Percentiles rank a stretch among this genome's conserved stretches.
Conservation (phyloP, 2,888 invertebrate genomes). For the Tyria jacobaeae region DNA sequence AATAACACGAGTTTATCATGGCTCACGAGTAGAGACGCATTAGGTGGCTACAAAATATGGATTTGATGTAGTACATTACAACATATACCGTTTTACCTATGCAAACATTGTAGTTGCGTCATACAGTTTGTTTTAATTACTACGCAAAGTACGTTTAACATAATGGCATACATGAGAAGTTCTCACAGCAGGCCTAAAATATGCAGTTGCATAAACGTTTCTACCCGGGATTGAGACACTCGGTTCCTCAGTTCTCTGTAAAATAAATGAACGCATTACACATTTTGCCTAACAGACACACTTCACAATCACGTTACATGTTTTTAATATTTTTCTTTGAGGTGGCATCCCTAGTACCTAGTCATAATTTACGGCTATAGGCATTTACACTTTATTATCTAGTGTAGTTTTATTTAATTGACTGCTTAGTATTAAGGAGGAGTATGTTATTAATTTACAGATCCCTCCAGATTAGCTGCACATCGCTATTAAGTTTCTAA, state of each 20-base stretch:
- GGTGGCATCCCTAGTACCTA: constrained; percentile 14
- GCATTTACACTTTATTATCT: constrained; percentile 27
- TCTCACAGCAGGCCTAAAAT: background rate
- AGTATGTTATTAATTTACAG: constrained; percentile 37
- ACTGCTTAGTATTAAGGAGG: constrained; percentile 23
- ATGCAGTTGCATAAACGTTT: background rate
- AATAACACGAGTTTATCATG: too few species aligned
- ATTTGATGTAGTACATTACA: constrained; percentile 1
- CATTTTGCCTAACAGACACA: too few species aligned
- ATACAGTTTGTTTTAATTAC: background rate
- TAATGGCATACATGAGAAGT: background rate
- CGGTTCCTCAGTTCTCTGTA: too few species aligned
- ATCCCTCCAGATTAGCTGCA: constrained; percentile 4
- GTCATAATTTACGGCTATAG: constrained; percentile 17
- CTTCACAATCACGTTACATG: background rate
- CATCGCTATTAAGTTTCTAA: background rate
- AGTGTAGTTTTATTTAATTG: constrained; percentile 39
- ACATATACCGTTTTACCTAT: background rate
- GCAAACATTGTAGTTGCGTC: background rate
- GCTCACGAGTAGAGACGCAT: background rate
- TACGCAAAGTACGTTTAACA: background rate
- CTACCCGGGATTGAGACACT: too few species aligned
- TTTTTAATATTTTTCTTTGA: background rate
- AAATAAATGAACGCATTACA: too few species aligned
- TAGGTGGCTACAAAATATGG: background rate